These are phyloP conservation scores for Branchinecta lindahli DNA, from an alignment of 1,140 invertebrate genomes.

Conservation along the genomic window DNA sequence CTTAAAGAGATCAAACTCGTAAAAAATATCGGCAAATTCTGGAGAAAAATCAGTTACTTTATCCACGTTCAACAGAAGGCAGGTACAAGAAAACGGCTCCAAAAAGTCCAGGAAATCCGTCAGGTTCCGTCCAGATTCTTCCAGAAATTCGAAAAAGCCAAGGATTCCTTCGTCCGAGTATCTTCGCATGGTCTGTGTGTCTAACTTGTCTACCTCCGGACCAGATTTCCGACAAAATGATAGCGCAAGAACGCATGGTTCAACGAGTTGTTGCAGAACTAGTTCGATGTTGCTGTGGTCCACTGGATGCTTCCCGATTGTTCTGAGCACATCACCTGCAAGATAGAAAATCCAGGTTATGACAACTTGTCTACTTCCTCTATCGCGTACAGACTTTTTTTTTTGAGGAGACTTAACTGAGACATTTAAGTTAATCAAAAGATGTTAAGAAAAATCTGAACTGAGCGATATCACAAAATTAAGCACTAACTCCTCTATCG, in stretches of 20 bases:
- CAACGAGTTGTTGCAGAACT: not conserved
- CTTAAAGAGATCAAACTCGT: conserved; percentile 1
- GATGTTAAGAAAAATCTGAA: too few species aligned
- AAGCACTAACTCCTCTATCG: too few species aligned
- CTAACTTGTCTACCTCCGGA: not conserved
- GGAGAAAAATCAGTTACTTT: not conserved
- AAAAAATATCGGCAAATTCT: conserved; percentile 1
- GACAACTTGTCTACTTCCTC: too few species aligned
- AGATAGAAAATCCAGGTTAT: too few species aligned
- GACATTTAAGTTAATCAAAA: too few species aligned
- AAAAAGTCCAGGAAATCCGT: not conserved
- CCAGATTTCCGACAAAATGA: not conserved
- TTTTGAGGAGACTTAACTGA: too few species aligned
- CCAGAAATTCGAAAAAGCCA: not conserved
- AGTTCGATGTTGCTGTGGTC: conserved; percentile 3
- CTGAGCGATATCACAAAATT: too few species aligned
- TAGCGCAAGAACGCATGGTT: not conserved
- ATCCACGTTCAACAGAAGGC: not conserved
- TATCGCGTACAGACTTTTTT: too few species aligned
- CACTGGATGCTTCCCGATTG: not conserved
- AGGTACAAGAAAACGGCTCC: not conserved
- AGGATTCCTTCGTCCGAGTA: not conserved
- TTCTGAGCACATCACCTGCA: not conserved
- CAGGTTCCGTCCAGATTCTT: not conserved
- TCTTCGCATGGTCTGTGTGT: not conserved